Evolutionary conservation across 2,888 invertebrate species (phyloP), one percentile per base, ranked within the genome.

Genomic region (Amphipyra berbera): DNA sequence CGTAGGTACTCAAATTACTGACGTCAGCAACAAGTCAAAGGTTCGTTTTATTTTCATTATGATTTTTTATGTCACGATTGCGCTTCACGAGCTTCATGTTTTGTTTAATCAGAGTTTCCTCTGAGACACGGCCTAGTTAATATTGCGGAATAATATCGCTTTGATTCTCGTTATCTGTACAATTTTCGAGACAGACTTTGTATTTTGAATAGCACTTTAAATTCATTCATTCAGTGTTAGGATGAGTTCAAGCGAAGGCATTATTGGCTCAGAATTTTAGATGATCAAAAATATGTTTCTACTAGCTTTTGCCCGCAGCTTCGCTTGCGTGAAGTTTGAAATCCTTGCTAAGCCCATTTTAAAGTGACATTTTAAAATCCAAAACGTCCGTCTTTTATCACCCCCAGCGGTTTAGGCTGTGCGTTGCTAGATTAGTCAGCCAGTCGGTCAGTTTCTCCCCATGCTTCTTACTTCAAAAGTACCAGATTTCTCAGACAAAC

Each of bases 1-100:
- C 6, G 14, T 42, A 14, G 3, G 14, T 6, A 37, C 14, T 48
- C n/a, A n/a, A 61, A 38, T 13, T 33, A 12, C 21, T 61, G 73
- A 77, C 62, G 78, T 77, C 58, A 69, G 50, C 42, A 73, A 59
- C 48, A 56, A 56, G 38, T 63, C 61, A 61, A 73, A 56, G 53
- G 50, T 69, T 68, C 35, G 40, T 68, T 54, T 38, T 44, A 44
- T 54, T 59, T 73, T 53, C 61, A 72, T 64, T 45, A 64, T 37
- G 37, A n/a, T 4, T 65, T 68, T 65, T 69, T 67, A 59, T 53
- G 61, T 60, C 45, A 56, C 61, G 38, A 45, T 61, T 35, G 47
- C 42, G 52, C 50, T 61, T 42, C 50, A 56, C 44, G 27, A 61
- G 48, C 30, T 44, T 30, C 52, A 67, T 69, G 52, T 67, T 73